A percentile compares a stretch with the other conserved stretches of the same genome.
These are phyloP conservation scores for Venusia cambrica DNA, from an alignment of 2,888 invertebrate species.

Conservation along the genomic window DNA sequence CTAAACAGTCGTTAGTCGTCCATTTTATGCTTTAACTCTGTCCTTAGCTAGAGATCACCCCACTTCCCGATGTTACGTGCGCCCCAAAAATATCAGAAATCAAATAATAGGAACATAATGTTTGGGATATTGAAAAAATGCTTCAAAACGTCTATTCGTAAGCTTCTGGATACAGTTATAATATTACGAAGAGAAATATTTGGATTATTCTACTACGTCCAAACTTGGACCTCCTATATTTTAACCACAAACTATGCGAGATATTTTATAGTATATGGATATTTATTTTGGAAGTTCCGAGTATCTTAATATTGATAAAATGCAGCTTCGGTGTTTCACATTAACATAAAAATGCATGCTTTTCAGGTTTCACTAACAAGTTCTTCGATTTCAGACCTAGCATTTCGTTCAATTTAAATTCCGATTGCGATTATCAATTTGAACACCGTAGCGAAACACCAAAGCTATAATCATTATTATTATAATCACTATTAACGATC, in stretches of 20 bases:
- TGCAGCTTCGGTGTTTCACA: conserved; percentile 15
- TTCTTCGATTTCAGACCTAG: too few relatives aligned
- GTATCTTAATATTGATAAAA: conserved; percentile 11
- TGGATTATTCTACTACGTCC: conserved; percentile 18
- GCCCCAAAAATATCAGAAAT: conserved; percentile 43
- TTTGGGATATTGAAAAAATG: conserved; percentile 34
- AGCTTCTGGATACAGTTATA: conserved; percentile 35
- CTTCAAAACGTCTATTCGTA: conserved; percentile 35
- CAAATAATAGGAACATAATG: conserved; percentile 48
- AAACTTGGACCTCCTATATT: conserved; percentile 10
- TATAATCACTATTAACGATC: too few relatives aligned
- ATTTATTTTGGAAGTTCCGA: conserved; percentile 19
- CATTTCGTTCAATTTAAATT: too few relatives aligned
- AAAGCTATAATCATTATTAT: too few relatives aligned
- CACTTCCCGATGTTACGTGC: conserved; percentile 32
- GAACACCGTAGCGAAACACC: conserved; percentile 10
- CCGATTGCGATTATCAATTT: background rate
- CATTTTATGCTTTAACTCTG: too few relatives aligned
- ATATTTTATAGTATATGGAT: conserved; percentile 16
- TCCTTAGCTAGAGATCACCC: conserved; percentile 18
- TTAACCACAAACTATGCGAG: conserved; percentile 17
- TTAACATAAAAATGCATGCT: too few relatives aligned
- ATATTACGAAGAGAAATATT: conserved; percentile 19
- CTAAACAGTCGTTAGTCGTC: too few relatives aligned
- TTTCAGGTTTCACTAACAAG: too few relatives aligned